These are phyloP conservation scores for Cryptus viduatorius DNA, from an alignment of 2,888 invertebrate genomes.

Conservation along the genomic window DNA sequence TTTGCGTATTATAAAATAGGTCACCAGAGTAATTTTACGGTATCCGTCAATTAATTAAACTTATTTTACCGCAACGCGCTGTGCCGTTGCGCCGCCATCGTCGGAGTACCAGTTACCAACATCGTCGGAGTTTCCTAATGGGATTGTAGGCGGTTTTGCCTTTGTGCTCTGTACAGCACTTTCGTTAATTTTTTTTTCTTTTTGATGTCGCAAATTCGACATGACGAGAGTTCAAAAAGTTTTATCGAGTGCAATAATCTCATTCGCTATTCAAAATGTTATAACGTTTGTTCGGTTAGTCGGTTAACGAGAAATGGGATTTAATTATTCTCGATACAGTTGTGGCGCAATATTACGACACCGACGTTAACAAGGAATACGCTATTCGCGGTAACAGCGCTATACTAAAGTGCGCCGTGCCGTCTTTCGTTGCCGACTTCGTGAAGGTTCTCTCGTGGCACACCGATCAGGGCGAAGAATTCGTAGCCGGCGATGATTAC, in stretches of 20 bases:
- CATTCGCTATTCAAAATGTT: neutral
- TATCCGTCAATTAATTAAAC: slow-evolving; percentile 31
- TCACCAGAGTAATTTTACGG: slow-evolving; percentile 4
- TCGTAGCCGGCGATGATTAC: slow-evolving; percentile 88
- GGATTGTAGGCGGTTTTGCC: neutral
- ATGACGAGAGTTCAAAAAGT: neutral
- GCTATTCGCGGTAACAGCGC: slow-evolving; percentile 96
- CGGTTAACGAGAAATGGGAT: neutral
- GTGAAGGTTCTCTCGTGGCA: slow-evolving; percentile 95
- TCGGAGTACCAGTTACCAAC: slow-evolving; percentile 4
- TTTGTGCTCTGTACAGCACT: neutral
- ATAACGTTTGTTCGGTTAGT: neutral
- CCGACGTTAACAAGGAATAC: slow-evolving; percentile 95
- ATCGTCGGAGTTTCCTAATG: neutral
- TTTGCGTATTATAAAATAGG: neutral
- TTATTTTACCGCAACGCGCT: slow-evolving; percentile 37
- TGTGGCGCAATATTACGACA: slow-evolving; percentile 93
- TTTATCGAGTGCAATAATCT: neutral
- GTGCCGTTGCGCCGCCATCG: slow-evolving; percentile 61
- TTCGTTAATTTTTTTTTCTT: neutral
- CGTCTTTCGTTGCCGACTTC: slow-evolving; percentile 97
- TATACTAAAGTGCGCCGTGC: slow-evolving; percentile 95
- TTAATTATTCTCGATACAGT: slow-evolving; percentile 85
- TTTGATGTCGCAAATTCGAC: no score
- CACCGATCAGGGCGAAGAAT: slow-evolving; percentile 91